Evolutionary conservation across 35 echinoderm and acorn worm genomes (phyloP), one percentile per base, ranked within the genome.

Genomic region (Eucidaris tribuloides): DNA sequence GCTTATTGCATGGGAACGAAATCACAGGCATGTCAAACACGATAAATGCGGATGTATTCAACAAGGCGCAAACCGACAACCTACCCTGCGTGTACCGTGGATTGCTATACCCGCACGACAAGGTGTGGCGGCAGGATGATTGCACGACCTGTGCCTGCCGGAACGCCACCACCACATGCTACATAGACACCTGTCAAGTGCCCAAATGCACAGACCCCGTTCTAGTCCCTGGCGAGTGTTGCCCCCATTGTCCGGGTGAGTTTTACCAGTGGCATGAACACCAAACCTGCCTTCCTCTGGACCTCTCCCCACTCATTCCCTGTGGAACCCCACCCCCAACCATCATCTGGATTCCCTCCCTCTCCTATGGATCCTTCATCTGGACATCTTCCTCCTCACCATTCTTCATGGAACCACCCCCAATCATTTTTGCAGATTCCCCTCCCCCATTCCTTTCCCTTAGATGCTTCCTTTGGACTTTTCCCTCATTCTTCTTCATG

Each of bases 181-280:
- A 81, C 43, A 92, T 71, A 45, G 79, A 70, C 49, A 86, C 82
- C 41, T 92, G 90, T 77, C 61, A 77, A 38, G 60, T 74, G 33
- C 79, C 76, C 63, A 81, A 76, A 25, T 92, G 90, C 77, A 33
- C 20, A 32, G 84, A 92, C 72, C 78, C 71, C 39, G 62, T 71
- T 32, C 50, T 77, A 25, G 61, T 81, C 18, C 76, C 77, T 29
- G 90, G 84, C 39, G 84, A 86, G 42, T 92, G 90, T 72, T 92
- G 90, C 46, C 79, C 46, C 27, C 68, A 80, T 64, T 86, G 90
- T 55, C 74, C 90, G 37, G 78, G 90, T 92, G 78, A 92, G 90
- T 92, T 19, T 41, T 27, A n/a, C n/a, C n/a, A n/a, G n/a, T n/a
- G n/a, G n/a, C n/a, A n/a, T n/a, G n/a, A n/a, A n/a, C n/a, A n/a